Evolutionary conservation across 2,888 invertebrate genomes (phyloP), one percentile per base, ranked within the genome.

Genomic region (Melitaea athalia): DNA sequence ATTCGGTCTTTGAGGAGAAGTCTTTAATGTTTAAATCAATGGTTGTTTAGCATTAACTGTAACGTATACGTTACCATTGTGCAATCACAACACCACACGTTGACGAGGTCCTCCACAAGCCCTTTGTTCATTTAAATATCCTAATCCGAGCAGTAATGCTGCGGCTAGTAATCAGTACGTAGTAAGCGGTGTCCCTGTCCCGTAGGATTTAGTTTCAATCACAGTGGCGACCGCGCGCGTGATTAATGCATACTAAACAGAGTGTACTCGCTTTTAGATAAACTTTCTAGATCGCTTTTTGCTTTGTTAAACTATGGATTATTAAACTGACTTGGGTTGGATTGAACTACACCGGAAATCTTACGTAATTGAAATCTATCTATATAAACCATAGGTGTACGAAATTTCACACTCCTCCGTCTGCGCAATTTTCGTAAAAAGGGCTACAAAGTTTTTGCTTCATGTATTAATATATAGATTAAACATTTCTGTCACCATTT

Each of bases 221-320:
- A 91, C 82, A 88, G 77, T 74, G 81, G 79, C 82, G 83, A 81
- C 77, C 83, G 81, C 82, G 84, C 80, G 81, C 80, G 81, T 90
- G 88, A 91, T 91, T 91, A 91, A 92, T 92, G 91, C 91, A 91
- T 91, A 91, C 91, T 89, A 91, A 91, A 88, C 86, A 91, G 89
- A 81, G 49, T 43, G 75, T 78, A 81, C 80, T 82, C 81, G 63
- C 70, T 73, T 71, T 71, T 63, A 53, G 59, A 66, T 43, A 47
- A 61, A 45, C 45, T 66, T 60, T 15, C 45, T 53, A 47, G 17
- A 38, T 45, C 38, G 47, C 42, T 38, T 61, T 66, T 61, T 33
- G 47, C 38, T 38, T 53, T 55, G 33, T 55, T 55, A 33, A 55
- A 17, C 1, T 14, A 52, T 5, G 24, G 24, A 52, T 52, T 17